Evolutionary conservation across 2,888 invertebrate genomes (phyloP), one percentile per base, ranked within the genome.

Genomic region (Drosophila pegasa): DNA sequence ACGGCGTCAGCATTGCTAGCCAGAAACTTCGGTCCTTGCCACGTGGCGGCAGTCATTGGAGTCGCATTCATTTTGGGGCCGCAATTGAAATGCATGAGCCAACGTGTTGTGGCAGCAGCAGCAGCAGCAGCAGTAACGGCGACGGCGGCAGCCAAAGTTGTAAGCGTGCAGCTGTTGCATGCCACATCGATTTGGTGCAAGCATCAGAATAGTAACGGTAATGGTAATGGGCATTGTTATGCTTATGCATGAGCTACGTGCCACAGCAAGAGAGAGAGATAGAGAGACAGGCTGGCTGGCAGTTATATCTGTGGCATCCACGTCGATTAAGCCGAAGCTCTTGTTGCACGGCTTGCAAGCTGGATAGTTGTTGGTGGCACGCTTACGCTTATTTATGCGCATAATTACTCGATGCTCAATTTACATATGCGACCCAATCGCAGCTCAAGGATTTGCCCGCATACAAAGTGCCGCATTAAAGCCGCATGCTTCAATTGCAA

Each of bases 241-340:
- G 88, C 80, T 82, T 84, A 84, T 84, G 87, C 83, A 88, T 83
- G 87, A 83, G 80, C 72, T 70, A 63, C 75, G 64, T 75, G 80
- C 65, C 66, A 56, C 58, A 64, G n/a, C 29, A 56, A 22, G 8
- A 20, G 12, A 20, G 3, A 22, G 8, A 41, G 14, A 41, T 0
- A 14, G 1, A 41, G 14, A n/a, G 37, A 16, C 56, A 16, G 57
- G 37, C 20, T 31, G 52, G 41, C 47, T 31, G 33, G 50, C 40
- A 47, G 60, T 50, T 51, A 59, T 68, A 59, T 68, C 72, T 63
- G 68, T 47, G 45, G 62, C 68, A 61, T 48, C 58, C 54, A 47
- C 70, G 50, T 75, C 84, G 75, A 77, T 87, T 81, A 81, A 87
- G 69, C 68, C 60, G 58, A 18, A 55, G 61, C 64, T 27, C 50